phyloP scores from a whole-genome alignment of 2,888 invertebrate genomes.

The Pachliopta kotzebuea region DNA sequence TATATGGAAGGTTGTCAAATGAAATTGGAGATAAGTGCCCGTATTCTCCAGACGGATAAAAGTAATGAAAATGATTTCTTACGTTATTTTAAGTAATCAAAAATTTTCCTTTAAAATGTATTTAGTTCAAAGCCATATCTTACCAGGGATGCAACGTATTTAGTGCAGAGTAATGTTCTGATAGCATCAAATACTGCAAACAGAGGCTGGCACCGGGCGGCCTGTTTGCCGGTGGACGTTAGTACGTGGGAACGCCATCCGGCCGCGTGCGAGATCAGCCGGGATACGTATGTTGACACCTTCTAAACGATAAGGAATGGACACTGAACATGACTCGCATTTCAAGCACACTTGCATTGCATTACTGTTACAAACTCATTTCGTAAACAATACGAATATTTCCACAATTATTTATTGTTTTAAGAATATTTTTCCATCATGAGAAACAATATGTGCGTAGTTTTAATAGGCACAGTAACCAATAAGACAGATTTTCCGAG shows the following conservation, averaged over 20 bases:
- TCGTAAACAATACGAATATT: background rate
- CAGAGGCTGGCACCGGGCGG: conserved; percentile 86
- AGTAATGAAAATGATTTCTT: too few relatives aligned
- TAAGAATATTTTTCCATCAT: background rate
- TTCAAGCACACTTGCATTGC: background rate
- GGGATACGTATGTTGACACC: conserved; percentile 77
- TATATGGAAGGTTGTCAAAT: too few relatives aligned
- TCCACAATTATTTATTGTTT: background rate
- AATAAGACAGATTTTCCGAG: background rate
- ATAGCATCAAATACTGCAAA: conserved; percentile 85
- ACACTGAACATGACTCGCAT: background rate
- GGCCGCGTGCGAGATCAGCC: conserved; percentile 83
- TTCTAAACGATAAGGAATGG: conserved; percentile 62
- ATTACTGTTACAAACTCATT: background rate
- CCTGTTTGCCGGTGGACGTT: conserved; percentile 81
- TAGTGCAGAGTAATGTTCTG: conserved; percentile 82
- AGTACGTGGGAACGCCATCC: conserved; percentile 85
- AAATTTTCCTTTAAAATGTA: background rate
- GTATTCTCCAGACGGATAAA: too few relatives aligned
- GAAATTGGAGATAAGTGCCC: too few relatives aligned
- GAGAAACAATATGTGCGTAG: background rate
- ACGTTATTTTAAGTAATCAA: too few relatives aligned
- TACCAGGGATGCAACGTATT: conserved; percentile 84
- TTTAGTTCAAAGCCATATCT: conserved; percentile 28
- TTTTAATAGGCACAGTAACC: background rate